Base-by-base conservation (phyloP, 2,888 invertebrate genomes). In the Cephus pulcher region DNA sequence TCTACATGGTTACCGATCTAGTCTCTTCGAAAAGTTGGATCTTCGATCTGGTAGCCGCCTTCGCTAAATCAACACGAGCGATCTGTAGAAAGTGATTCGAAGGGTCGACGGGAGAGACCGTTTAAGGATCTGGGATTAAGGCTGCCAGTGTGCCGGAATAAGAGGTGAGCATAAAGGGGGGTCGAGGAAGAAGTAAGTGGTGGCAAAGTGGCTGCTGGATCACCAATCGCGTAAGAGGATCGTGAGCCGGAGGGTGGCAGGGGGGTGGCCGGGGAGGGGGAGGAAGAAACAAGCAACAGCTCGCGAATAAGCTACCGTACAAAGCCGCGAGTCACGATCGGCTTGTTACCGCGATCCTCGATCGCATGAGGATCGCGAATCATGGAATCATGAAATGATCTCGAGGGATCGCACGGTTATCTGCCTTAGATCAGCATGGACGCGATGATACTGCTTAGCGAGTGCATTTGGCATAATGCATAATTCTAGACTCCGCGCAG, bases 321-420 rank as follows among this genome's bases (percentile, higher is more conserved):
- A 83, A 85, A 85, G 85, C 83, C 83, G 86, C 87, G 84, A 89
- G 90, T 91, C 90, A 91, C 90, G 90, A 90, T 85, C 88, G 85
- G 85, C 90, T 90, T 87, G 90, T 90, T 91, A 89, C 84, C 81
- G 80, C 83, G 84, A 85, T 83, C 80, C 81, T 79, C 79, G 81
- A 80, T 83, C 86, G 86, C 84, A 87, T 83, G 84, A 34, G 78
- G 79, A 80, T 82, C 84, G 81, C 82, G 82, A 84, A 88, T 89
- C 89, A 82, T 87, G 86, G 84, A 88, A 88, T 86, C 84, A 81
- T 82, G 83, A 82, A 81, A 84, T 88, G 86, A 85, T 87, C 84
- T 75, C 9, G 74, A 33, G 78, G 76, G 76, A 74, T 75, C 34
- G 73, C 75, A 75, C 77, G 78, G 76, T 77, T 78, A 75, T 75